Base-by-base conservation (phyloP, 2,888 invertebrate species). In the Troilus luridus region DNA sequence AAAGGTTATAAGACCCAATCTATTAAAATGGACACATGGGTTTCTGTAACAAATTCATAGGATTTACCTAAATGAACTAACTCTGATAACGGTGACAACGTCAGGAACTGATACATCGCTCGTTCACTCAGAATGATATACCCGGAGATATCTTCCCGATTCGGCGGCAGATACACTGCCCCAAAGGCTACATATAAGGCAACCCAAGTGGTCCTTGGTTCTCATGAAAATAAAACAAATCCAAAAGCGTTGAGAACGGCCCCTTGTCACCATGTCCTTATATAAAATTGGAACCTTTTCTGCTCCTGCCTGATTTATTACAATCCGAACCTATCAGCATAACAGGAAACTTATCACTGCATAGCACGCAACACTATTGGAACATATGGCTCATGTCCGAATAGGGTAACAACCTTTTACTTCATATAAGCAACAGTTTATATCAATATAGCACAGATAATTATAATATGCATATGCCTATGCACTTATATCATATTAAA, bases 141-240 rank as follows among this genome's bases (percentile, higher is more conserved):
- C 2, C 67, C 9, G 12, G 11, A 67, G 14, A 67, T 67, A 67
- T 67, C 64, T 67, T 27, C 24, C 27, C 67, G 0, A 14, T 67
- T 6, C 67, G 6, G 24, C 12, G 67, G 24, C 67, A 24, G 67
- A 67, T 67, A 67, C 67, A 67, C 24, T 27, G 24, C 67, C 24
- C 67, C 24, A 8, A 27, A 24, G 67, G 12, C 24, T 67, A 67
- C 67, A 67, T 67, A 67, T 67, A 67, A 24, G 67, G 67, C 67
- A 67, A 67, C 24, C 9, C 14, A 24, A 67, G 67, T 67, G 67
- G 67, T 24, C 67, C 67, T 67, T 67, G 67, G 67, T 24, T 67
- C 67, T 67, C 67, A 67, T 27, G 67, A 67, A 67, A 67, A 67
- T 67, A 67, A 67, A 67, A 67, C 27, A 67, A 67, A 67, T 24